phyloP scores from a whole-genome alignment of 2,888 invertebrate genomes.

The Ennomos fuscantarius region DNA sequence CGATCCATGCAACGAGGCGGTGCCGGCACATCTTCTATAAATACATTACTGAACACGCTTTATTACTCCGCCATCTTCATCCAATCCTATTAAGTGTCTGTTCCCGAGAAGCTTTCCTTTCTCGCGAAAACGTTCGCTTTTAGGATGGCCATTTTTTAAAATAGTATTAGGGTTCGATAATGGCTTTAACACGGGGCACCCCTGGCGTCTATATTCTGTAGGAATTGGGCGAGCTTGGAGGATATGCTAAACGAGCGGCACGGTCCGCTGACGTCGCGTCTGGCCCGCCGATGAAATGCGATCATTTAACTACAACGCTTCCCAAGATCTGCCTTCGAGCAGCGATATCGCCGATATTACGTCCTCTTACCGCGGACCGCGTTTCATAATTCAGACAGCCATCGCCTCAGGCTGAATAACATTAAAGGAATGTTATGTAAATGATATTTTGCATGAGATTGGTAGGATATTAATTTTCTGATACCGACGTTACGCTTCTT shows the following conservation, averaged over 20 bases:
- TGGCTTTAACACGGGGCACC: constrained; percentile 71
- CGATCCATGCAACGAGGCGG: constrained; percentile 64
- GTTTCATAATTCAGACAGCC: constrained; percentile 65
- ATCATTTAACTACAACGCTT: constrained; percentile 76
- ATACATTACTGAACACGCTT: constrained; percentile 83
- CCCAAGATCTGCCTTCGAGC: constrained; percentile 62
- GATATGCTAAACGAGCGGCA: constrained; percentile 72
- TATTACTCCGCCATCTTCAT: constrained; percentile 82
- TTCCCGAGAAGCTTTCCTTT: constrained; percentile 68
- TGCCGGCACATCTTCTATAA: constrained; percentile 74
- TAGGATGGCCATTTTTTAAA: constrained; percentile 78
- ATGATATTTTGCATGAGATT: constrained; percentile 62
- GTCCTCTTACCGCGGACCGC: constrained; percentile 58
- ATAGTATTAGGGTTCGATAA: constrained; percentile 80
- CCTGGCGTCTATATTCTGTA: constrained; percentile 67
- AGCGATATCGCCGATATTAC: constrained; percentile 68
- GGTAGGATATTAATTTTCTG: constrained; percentile 46
- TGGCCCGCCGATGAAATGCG: constrained; percentile 67
- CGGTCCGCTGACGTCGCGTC: constrained; percentile 76
- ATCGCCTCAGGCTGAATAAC: constrained; percentile 61
- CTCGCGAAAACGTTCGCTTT: constrained; percentile 67
- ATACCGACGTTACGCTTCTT: constrained; percentile 32
- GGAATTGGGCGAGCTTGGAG: constrained; percentile 68
- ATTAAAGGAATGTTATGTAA: constrained; percentile 63
- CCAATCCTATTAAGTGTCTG: constrained; percentile 82